Evolutionary conservation across 2,888 invertebrate genomes (phyloP), one percentile per base, ranked within the genome.

Genomic region (Pollenia labialis): DNA sequence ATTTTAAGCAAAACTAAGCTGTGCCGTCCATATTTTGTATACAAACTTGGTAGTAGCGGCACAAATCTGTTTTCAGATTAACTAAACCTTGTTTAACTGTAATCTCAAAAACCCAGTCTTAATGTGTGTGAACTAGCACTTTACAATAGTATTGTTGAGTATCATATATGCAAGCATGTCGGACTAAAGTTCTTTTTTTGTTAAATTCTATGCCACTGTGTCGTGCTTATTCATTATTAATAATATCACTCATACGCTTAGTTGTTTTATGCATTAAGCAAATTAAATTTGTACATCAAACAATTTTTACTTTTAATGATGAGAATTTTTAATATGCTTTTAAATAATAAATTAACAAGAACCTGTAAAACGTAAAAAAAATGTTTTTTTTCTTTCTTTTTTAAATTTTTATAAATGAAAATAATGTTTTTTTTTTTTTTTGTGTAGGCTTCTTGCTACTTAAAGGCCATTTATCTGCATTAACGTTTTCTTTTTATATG

Each of bases 401-500:
- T 18, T 42, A 42, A 42, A 8, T 12, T 71, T 71, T 32, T 18
- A 11, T 7, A 52, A 40, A 40, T 16, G 23, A 14, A 54, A 52
- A 40, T 40, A 60, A 23, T 23, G 23, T 23, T 3, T 1, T 60
- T 42, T n/a, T 42, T 12, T 58, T 58, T 56, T 14, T 23, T 62
- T 75, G 1, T 54, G n/a, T 76, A 42, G 66, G 23, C 12, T 16
- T 32, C 64, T 52, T 14, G 42, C 60, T 56, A 40, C 58, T 48
- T 68, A 18, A 54, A 69, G n/a, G 16, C n/a, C 40, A 62, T 62
- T 42, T 42, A 16, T 40, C 23, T 62, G 71, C 54, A 50, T 71
- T 90, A 90, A 90, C 32, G 0, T 32, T 23, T 23, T 2, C 23
- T 23, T 32, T 32, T 32, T 32, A 32, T 32, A 32, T 32, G 32